Percentiles rank a stretch among this genome's conserved stretches.
These are phyloP conservation scores for Cromileptes altivelis DNA, from an alignment of 2,113 vertebrate genomes.

Conservation along the genomic window DNA sequence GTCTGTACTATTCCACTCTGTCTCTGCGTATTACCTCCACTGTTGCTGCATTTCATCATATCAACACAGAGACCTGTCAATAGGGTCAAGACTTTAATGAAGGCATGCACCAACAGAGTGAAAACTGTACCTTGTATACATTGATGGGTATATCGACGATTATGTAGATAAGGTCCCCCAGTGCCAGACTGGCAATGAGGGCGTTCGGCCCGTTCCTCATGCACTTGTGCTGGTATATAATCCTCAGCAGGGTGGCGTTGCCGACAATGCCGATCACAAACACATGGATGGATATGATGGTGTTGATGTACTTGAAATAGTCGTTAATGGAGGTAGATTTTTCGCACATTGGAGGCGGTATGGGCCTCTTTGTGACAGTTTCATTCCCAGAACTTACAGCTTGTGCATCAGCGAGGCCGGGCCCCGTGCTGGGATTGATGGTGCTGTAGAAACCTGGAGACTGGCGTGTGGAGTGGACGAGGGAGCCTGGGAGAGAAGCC, in stretches of 20 bases:
- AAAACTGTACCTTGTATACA: slow-evolving; percentile 92
- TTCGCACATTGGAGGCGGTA: slow-evolving; percentile 71
- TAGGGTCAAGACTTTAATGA: slow-evolving; percentile 1
- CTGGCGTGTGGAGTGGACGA: slow-evolving; percentile 63
- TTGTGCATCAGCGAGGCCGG: not conserved
- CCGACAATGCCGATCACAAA: slow-evolving; percentile 97
- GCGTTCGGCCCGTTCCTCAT: slow-evolving; percentile 99
- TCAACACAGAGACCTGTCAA: slow-evolving; percentile 20
- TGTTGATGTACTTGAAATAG: slow-evolving; percentile 96
- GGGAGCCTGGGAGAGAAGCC: slow-evolving; percentile 8
- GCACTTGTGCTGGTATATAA: slow-evolving; percentile 99
- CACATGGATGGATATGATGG: slow-evolving; percentile 91
- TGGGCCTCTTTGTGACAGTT: slow-evolving; percentile 18
- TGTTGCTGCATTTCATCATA: slow-evolving; percentile 52
- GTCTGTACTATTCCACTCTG: slow-evolving; percentile 49
- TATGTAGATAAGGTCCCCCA: slow-evolving; percentile 98
- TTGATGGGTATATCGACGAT: slow-evolving; percentile 94
- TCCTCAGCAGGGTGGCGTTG: slow-evolving; percentile 95
- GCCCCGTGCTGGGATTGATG: slow-evolving; percentile 27
- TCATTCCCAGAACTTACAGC: slow-evolving; percentile 23
- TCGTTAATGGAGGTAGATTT: slow-evolving; percentile 81
- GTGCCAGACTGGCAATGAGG: slow-evolving; percentile 95
- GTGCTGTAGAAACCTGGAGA: slow-evolving; percentile 59
- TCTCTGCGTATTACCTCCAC: slow-evolving; percentile 29
- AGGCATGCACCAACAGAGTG: not conserved